Evolutionary conservation across 2,113 vertebrate genomes (phyloP).

Genomic region (Periophthalmus modestus): DNA sequence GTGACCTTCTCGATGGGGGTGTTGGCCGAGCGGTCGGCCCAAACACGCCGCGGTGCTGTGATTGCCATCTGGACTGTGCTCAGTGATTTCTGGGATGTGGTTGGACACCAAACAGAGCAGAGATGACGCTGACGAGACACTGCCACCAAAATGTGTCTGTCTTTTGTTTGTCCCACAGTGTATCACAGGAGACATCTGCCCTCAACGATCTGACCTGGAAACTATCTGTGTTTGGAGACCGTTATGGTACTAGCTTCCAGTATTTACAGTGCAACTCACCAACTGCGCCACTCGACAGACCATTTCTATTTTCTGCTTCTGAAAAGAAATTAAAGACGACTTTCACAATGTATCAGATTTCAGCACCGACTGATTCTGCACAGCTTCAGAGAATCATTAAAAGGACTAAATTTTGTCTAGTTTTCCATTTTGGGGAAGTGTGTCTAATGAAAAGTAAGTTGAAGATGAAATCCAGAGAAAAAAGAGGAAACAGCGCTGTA

Average conservation of each 20-base stretch:
- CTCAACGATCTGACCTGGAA: not conserved
- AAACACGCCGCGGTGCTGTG: not conserved
- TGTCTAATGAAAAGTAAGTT: not conserved
- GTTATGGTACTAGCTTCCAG: slow-evolving; percentile 1
- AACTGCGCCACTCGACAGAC: not conserved
- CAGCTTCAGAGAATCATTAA: no score
- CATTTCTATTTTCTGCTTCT: not conserved
- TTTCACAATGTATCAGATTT: not conserved
- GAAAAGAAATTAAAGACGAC: no score
- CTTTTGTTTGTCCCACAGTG: not conserved
- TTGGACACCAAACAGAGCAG: not conserved
- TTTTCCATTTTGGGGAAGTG: not conserved
- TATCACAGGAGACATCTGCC: slow-evolving; percentile 2
- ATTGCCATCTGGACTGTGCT: slow-evolving; percentile 9
- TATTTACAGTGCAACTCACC: not conserved
- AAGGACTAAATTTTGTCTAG: no score
- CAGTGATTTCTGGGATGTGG: not conserved
- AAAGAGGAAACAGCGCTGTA: not conserved
- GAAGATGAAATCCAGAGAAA: not conserved
- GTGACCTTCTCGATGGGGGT: not conserved
- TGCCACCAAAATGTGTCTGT: not conserved
- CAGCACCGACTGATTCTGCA: not conserved
- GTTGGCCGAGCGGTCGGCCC: not conserved
- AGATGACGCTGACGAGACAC: not conserved
- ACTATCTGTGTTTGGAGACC: not conserved